Conservation (phyloP, 2,113 vertebrate genomes). For the Megalops atlanticus region DNA sequence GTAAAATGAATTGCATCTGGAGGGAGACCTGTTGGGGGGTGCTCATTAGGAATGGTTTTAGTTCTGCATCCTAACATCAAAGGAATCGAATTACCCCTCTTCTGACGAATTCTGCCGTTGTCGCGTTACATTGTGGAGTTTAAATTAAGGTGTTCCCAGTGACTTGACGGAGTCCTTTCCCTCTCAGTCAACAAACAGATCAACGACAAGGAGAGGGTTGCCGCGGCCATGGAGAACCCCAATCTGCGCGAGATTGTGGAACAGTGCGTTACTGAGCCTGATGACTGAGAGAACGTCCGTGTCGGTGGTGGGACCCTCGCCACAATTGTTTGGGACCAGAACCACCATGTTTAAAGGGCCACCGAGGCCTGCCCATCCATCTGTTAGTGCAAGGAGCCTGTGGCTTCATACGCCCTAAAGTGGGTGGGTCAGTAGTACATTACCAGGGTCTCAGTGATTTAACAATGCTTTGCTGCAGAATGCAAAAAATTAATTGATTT, state of each 20-base stretch:
- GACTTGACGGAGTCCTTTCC: conserved; percentile 20
- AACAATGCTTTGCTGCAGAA: too few relatives aligned
- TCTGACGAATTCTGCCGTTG: neutral
- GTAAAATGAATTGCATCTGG: neutral
- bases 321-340: neutral
- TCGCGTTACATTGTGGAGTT: neutral
- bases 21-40: neutral
- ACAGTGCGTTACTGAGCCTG: conserved; percentile 89
- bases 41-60: neutral
- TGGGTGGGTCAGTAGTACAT: neutral
- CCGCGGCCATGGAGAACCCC: conserved; percentile 96
- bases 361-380: neutral
- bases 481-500: too few relatives aligned
- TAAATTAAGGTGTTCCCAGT: neutral
- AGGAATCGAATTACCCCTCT: neutral
- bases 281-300: too few relatives aligned
- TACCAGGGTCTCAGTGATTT: neutral
- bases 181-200: conserved; percentile 96
- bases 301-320: neutral
- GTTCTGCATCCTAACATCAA: neutral
- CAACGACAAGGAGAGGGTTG: conserved; percentile 98
- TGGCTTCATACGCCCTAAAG: neutral
- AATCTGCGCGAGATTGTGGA: conserved; percentile 93
- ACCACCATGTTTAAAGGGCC: neutral
- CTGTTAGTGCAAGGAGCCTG: neutral